Conservation (phyloP, 1,140 invertebrate genomes). For the Steinernema feltiae region DNA sequence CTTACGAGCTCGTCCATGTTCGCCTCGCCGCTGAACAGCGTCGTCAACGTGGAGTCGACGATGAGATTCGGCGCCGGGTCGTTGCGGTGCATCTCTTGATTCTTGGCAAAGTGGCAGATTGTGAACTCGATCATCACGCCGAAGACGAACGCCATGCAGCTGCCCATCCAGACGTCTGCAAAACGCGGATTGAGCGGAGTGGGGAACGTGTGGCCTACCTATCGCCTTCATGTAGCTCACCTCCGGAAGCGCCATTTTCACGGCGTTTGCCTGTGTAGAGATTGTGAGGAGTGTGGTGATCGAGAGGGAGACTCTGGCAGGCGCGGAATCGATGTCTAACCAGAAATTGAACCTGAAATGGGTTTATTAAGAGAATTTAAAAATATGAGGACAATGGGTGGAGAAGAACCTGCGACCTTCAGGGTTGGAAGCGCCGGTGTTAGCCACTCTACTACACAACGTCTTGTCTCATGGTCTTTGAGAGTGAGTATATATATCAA, state of each 20-base stretch:
- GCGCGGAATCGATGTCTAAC: slow-evolving; percentile 59
- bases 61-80: slow-evolving; percentile 33
- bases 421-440: too few species aligned
- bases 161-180: slow-evolving; percentile 53
- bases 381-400: background rate
- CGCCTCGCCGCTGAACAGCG: slow-evolving; percentile 42
- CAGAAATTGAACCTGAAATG: slow-evolving; percentile 57
- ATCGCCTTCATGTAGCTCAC: slow-evolving; percentile 57
- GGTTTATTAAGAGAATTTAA: slow-evolving; percentile 22
- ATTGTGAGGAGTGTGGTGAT: slow-evolving; percentile 55
- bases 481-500: too few species aligned
- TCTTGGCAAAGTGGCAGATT: slow-evolving; percentile 54
- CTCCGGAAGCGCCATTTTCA: slow-evolving; percentile 52
- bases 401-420: too few species aligned
- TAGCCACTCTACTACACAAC: too few species aligned
- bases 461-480: too few species aligned
- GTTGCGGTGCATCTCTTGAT: slow-evolving; percentile 43
- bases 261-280: slow-evolving; percentile 55
- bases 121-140: slow-evolving; percentile 57
- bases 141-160: slow-evolving; percentile 40
- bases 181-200: too few species aligned
- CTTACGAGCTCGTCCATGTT: slow-evolving; percentile 37
- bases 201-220: too few species aligned
- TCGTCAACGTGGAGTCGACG: slow-evolving; percentile 49
- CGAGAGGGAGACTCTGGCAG: slow-evolving; percentile 57